Conservation (phyloP, 2,797 vertebrate genomes). For the Pitangus sulphuratus region DNA sequence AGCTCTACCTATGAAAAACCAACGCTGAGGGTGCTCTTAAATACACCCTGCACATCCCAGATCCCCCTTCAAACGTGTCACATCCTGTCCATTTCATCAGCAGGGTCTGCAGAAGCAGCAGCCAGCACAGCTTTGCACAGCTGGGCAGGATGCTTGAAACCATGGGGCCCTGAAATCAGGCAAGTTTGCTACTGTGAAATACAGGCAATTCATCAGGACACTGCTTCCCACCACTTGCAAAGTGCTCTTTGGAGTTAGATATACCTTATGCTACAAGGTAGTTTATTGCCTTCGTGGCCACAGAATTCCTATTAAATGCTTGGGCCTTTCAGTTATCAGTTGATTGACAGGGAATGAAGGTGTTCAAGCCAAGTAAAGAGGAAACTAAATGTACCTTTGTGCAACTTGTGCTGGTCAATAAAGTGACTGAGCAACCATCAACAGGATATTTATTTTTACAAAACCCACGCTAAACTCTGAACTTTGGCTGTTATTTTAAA, state of each 20-base stretch:
- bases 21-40: neutral
- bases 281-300: neutral
- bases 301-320: neutral
- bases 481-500: neutral
- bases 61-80: neutral
- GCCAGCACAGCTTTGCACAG: neutral
- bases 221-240: neutral
- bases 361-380: neutral
- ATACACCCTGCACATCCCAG: neutral
- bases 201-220: neutral
- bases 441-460: neutral
- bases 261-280: neutral
- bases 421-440: neutral
- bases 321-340: neutral
- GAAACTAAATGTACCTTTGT: neutral
- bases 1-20: neutral
- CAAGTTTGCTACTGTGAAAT: neutral
- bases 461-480: neutral
- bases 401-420: neutral
- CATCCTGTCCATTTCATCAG: neutral
- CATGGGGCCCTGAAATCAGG: rapidly evolving
- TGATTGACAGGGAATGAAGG: neutral
- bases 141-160: neutral
- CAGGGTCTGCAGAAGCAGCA: neutral
- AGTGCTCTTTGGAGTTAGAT: neutral